Conservation (phyloP, 2,888 invertebrate genomes). For the Tridacna gigas region DNA sequence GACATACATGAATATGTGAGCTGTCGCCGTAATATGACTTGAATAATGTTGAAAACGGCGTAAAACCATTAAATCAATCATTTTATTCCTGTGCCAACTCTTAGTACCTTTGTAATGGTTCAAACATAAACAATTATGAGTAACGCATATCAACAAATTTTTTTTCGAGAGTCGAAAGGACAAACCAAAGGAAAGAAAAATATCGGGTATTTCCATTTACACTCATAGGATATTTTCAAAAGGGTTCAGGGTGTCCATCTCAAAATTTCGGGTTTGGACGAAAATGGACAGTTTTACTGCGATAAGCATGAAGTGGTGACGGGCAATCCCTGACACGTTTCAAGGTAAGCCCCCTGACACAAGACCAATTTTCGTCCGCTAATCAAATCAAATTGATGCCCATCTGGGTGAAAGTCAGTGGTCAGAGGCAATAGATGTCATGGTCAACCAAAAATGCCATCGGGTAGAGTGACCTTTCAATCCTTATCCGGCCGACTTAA, state of each 20-base stretch:
- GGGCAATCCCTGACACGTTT: slow-evolving; percentile 47
- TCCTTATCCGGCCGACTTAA: neutral
- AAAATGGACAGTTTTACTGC: slow-evolving; percentile 39
- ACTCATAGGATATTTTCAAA: neutral
- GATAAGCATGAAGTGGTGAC: slow-evolving; percentile 47
- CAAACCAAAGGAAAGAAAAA: too few relatives aligned
- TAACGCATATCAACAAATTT: too few relatives aligned
- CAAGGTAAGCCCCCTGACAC: slow-evolving; percentile 28
- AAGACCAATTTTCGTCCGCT: slow-evolving; percentile 39
- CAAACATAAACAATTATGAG: too few relatives aligned
- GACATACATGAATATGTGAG: too few relatives aligned
- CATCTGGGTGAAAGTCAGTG: slow-evolving; percentile 27
- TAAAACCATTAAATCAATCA: too few relatives aligned
- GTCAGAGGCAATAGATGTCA: slow-evolving; percentile 12
- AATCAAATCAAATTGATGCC: slow-evolving; percentile 24
- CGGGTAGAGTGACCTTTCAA: neutral
- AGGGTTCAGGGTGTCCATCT: neutral
- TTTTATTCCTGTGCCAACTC: too few relatives aligned
- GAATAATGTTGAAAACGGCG: too few relatives aligned
- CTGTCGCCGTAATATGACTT: too few relatives aligned
- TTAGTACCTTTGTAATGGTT: too few relatives aligned
- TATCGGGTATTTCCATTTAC: too few relatives aligned
- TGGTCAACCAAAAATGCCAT: slow-evolving; percentile 18
- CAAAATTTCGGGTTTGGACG: neutral
- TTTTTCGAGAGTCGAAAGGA: too few relatives aligned